Evolutionary conservation across 2,888 invertebrate species (phyloP).

Genomic region (Torymus tubicola): DNA sequence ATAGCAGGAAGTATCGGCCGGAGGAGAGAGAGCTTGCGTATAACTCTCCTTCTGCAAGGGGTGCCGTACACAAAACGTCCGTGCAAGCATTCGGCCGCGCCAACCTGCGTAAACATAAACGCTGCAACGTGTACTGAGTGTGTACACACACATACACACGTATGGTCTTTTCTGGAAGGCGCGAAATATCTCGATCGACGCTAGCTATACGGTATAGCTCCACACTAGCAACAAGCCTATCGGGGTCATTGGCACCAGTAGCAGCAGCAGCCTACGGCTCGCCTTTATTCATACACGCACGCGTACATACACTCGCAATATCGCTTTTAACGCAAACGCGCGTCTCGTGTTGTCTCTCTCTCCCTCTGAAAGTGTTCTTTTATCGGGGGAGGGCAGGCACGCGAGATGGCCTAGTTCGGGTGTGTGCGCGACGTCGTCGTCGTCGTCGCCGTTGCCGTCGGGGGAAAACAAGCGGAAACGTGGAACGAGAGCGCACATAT

Average conservation of each 20-base stretch:
- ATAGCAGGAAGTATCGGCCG: background rate
- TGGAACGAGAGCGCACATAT: conserved; percentile 10
- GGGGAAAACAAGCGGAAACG: conserved; percentile 40
- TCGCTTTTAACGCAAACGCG: too few species aligned
- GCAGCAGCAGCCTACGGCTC: background rate
- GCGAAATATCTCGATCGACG: conserved; percentile 28
- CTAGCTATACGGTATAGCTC: background rate
- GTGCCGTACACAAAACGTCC: too few species aligned
- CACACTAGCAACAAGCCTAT: conserved; percentile 41
- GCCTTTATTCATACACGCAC: background rate
- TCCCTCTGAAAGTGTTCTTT: conserved; percentile 7
- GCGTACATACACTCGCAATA: background rate
- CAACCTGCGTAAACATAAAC: too few species aligned
- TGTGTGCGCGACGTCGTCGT: too few species aligned
- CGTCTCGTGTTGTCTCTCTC: too few species aligned
- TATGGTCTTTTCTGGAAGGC: conserved; percentile 7
- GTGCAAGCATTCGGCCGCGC: too few species aligned
- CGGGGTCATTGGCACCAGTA: conserved; percentile 61
- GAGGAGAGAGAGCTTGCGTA: too few species aligned
- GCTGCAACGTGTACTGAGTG: too few species aligned
- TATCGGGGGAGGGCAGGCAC: background rate
- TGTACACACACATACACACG: background rate
- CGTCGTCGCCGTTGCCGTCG: background rate
- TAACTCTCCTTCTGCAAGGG: too few species aligned
- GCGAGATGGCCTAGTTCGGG: conserved; percentile 37